Percentiles rank a stretch among this genome's conserved stretches.
phyloP scores from a whole-genome alignment of 2,113 vertebrate genomes.

The Saiga tatarica region DNA sequence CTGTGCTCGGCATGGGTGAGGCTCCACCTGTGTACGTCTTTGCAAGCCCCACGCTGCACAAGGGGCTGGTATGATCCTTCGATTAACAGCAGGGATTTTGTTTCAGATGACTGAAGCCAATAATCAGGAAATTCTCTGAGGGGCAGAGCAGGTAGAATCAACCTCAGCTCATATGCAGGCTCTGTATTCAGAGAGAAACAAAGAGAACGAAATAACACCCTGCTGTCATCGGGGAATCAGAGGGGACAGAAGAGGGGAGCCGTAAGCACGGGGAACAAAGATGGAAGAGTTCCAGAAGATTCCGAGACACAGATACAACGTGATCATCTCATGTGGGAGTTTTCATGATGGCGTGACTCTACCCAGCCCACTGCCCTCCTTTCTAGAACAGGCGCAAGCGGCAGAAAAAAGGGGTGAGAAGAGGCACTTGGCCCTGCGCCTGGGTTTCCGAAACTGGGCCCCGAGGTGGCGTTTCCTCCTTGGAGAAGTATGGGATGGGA shows the following conservation, averaged over 20 bases:
- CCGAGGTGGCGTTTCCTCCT: background rate
- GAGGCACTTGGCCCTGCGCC: background rate
- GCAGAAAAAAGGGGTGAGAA: background rate
- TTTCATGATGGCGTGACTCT: background rate
- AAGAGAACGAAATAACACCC: background rate
- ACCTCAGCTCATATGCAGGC: background rate
- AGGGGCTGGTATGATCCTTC: background rate
- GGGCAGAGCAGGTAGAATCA: background rate
- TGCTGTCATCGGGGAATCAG: accelerated
- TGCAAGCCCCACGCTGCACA: background rate
- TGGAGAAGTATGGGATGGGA: background rate
- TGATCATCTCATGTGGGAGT: background rate
- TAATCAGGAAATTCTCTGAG: background rate
- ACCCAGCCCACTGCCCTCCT: background rate
- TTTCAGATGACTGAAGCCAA: background rate
- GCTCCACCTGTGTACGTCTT: background rate
- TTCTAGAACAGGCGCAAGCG: background rate
- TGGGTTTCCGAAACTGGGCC: background rate
- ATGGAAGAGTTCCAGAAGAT: background rate
- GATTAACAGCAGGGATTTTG: background rate
- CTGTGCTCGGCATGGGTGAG: accelerated
- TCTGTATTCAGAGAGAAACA: background rate
- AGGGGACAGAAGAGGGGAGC: background rate
- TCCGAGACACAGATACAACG: background rate
- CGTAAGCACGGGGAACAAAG: background rate